phyloP scores from a whole-genome alignment of 2,113 vertebrate species.

The cat (Felis catus) region F.catus_Fca126_mat1.0 CM031428.1:55997001-55997500 shows the following conservation, averaged over 20 bases:
- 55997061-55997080: background rate
- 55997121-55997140: background rate
- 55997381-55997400: background rate
- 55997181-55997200: background rate
- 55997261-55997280: background rate
- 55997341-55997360: background rate
- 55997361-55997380: background rate
- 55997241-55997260: background rate
- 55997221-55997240: background rate
- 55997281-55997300: too few species aligned
- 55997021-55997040: background rate
- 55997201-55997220: background rate
- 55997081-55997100: background rate
- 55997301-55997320: background rate
- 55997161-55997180: background rate
- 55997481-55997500: background rate
- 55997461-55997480: background rate
- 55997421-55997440: background rate
- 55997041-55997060: background rate
- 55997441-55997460: background rate
- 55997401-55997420: background rate
- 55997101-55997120: background rate
- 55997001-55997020: slow-evolving; percentile 56
- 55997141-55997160: background rate
- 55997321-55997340: background rate